Evolutionary conservation across 2,113 vertebrate species (phyloP).

Genomic region (Poeciliopsis occidentalis): DNA sequence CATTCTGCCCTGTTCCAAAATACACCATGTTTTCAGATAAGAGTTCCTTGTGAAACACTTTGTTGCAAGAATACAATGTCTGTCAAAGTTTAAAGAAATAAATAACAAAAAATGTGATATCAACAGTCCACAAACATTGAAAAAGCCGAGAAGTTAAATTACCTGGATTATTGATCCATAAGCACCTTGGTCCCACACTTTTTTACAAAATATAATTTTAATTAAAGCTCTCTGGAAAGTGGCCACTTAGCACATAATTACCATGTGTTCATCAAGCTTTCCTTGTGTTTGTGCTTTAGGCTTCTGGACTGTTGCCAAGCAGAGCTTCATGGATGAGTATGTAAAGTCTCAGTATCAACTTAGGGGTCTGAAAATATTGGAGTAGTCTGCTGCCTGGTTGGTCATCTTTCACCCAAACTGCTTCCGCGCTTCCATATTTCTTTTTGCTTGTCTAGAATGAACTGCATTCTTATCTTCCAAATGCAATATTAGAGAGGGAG

Average conservation of each 20-base stretch:
- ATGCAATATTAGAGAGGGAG: constrained; percentile 56
- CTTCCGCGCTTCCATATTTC: constrained; percentile 3
- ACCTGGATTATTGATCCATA: constrained; percentile 1
- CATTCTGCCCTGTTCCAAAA: too few species aligned
- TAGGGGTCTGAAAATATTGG: constrained; percentile 8
- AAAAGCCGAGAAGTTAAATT: not conserved
- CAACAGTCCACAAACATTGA: too few species aligned
- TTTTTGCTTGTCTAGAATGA: constrained; percentile 48
- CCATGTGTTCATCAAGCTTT: constrained; percentile 47
- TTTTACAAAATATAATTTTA: constrained; percentile 26
- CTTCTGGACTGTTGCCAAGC: constrained; percentile 38
- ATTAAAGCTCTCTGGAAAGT: constrained; percentile 29
- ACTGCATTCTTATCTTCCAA: constrained; percentile 58
- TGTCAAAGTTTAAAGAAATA: too few species aligned
- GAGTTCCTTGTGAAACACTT: too few species aligned
- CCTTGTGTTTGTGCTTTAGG: constrained; percentile 16
- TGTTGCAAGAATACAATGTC: too few species aligned
- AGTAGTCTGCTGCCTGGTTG: constrained; percentile 7
- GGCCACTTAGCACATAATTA: constrained; percentile 16
- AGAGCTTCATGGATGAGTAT: constrained; percentile 16
- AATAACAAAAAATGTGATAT: too few species aligned
- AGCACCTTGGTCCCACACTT: constrained; percentile 37
- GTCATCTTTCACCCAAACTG: constrained; percentile 11
- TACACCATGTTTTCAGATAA: too few species aligned
- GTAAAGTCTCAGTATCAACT: not conserved